Evolutionary conservation across 2,797 vertebrate genomes (phyloP).

Genomic region (Cyprinodon diabolis): DNA sequence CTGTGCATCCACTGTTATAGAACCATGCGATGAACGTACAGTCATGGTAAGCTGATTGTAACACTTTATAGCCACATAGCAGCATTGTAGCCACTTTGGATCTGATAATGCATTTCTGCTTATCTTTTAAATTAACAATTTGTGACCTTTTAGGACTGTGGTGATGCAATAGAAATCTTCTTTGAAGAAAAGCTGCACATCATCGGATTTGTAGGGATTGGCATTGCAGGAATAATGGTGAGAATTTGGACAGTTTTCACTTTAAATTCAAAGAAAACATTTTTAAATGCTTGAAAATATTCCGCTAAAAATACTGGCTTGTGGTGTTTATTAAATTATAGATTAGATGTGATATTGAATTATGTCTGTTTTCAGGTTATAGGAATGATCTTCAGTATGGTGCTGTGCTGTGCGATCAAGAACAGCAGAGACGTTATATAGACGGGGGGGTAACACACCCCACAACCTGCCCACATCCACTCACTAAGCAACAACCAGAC

Average conservation of each 20-base stretch:
- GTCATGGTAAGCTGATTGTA: constrained; percentile 39
- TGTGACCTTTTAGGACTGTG: constrained; percentile 82
- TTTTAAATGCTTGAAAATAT: not conserved
- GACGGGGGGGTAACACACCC: constrained; percentile 32
- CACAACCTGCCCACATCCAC: constrained; percentile 27
- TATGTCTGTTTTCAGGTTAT: constrained; percentile 84
- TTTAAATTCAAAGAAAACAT: not conserved
- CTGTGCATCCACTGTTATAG: constrained; percentile 51
- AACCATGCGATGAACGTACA: no score
- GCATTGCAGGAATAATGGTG: constrained; percentile 92
- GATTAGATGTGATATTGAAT: not conserved
- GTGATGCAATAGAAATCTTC: constrained; percentile 84
- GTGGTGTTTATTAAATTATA: not conserved
- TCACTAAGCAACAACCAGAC: constrained; percentile 22
- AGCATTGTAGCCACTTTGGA: constrained; percentile 25
- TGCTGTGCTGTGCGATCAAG: constrained; percentile 95
- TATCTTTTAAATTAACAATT: not conserved
- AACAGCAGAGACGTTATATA: constrained; percentile 94
- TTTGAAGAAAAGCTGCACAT: constrained; percentile 88
- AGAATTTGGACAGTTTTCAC: constrained; percentile 53
- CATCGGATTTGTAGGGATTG: constrained; percentile 91
- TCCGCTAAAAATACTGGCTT: not conserved
- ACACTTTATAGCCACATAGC: constrained; percentile 32
- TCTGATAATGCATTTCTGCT: not conserved
- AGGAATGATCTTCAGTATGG: constrained; percentile 99